phyloP scores from a whole-genome alignment of 2,113 vertebrate genomes.

The Takifugu bimaculatus region DNA sequence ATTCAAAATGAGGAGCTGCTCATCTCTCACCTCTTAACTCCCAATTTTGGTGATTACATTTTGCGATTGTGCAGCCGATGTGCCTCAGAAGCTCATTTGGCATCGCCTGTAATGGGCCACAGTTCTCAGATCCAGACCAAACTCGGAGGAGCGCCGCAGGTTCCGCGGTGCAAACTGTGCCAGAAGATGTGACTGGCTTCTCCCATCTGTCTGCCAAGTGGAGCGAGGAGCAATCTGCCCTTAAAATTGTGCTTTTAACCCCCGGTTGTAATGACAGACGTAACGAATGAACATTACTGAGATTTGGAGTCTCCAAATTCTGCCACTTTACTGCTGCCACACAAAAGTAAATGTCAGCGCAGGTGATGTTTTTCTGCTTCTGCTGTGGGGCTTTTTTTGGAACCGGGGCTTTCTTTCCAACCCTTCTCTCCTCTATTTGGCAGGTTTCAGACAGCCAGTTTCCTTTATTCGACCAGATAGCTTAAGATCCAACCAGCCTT shows the following conservation, averaged over 20 bases:
- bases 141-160: slow-evolving; percentile 22
- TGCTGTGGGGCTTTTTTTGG: neutral
- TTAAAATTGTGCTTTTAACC: slow-evolving; percentile 57
- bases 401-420: neutral
- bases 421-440: neutral
- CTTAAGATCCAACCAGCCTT: no score
- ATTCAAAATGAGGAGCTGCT: slow-evolving; percentile 55
- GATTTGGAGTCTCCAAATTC: slow-evolving; percentile 10
- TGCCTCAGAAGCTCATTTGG: slow-evolving; percentile 50
- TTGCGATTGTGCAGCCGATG: slow-evolving; percentile 22
- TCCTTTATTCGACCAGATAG: neutral
- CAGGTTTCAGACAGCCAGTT: neutral
- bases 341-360: neutral
- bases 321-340: neutral
- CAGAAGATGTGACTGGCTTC: slow-evolving; percentile 23
- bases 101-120: slow-evolving; percentile 50
- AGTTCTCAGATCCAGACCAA: slow-evolving; percentile 43
- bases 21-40: slow-evolving; percentile 58
- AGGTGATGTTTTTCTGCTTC: neutral
- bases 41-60: slow-evolving; percentile 65
- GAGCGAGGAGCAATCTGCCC: slow-evolving; percentile 45
- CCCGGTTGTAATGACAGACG: slow-evolving; percentile 32
- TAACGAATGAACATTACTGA: slow-evolving; percentile 27
- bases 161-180: slow-evolving; percentile 47
- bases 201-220: neutral